Evolutionary conservation across 1,140 invertebrate genomes (phyloP).

Genomic region (Plutomurus gul): DNA sequence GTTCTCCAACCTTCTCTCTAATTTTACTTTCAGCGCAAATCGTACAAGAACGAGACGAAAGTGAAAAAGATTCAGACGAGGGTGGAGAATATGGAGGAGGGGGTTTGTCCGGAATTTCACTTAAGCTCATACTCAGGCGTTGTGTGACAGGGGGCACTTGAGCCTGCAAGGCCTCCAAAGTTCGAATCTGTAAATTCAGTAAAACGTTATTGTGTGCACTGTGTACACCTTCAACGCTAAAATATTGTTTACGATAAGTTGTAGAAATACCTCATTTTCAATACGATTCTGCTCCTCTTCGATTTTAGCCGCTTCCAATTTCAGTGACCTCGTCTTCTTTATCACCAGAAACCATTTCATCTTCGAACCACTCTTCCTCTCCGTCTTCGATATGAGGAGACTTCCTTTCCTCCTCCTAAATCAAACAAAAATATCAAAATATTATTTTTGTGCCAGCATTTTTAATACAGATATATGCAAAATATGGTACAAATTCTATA

Average conservation of each 20-base stretch:
- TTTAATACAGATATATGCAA: too few relatives aligned
- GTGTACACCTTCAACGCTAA: background rate
- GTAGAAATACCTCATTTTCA: slow-evolving; percentile 38
- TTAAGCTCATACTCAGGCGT: background rate
- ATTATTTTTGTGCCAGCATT: too few relatives aligned
- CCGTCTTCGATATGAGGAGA: background rate
- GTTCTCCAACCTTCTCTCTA: background rate
- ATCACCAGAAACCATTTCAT: slow-evolving; percentile 31
- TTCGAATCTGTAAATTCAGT: slow-evolving; percentile 37
- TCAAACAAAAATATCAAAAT: too few relatives aligned
- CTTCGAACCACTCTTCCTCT: slow-evolving; percentile 47
- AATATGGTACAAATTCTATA: too few relatives aligned
- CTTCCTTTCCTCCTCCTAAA: background rate
- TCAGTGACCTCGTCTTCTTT: slow-evolving; percentile 33
- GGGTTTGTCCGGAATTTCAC: slow-evolving; percentile 33
- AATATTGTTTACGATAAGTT: background rate
- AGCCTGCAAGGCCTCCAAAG: slow-evolving; percentile 39
- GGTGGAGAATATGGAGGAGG: slow-evolving; percentile 46
- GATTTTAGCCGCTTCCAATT: slow-evolving; percentile 35
- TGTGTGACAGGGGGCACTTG: background rate
- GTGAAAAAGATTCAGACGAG: slow-evolving; percentile 23
- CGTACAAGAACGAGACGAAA: background rate
- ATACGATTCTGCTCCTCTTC: slow-evolving; percentile 27
- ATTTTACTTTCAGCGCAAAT: background rate
- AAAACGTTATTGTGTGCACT: background rate